phyloP scores from a whole-genome alignment of 2,888 invertebrate genomes.

The Nipponacmea schrenckii region DNA sequence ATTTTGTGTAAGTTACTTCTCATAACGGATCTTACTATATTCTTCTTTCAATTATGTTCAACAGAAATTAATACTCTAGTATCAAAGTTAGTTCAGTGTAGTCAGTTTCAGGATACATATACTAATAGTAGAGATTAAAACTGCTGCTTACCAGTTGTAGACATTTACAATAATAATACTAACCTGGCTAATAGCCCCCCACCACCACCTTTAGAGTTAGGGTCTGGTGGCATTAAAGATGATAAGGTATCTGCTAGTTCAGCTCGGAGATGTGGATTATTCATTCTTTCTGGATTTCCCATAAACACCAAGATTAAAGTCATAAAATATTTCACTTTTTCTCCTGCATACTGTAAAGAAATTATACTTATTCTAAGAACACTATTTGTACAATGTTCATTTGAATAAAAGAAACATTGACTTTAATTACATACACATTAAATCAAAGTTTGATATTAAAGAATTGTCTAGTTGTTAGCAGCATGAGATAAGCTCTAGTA shows the following conservation, averaged over 20 bases:
- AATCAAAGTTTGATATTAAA: too few relatives aligned
- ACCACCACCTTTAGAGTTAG: slow-evolving; percentile 13
- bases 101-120: too few relatives aligned
- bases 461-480: too few relatives aligned
- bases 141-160: background rate
- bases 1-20: too few relatives aligned
- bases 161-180: background rate
- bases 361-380: background rate
- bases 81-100: too few relatives aligned
- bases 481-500: too few relatives aligned
- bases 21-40: too few relatives aligned
- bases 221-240: slow-evolving; percentile 77
- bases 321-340: slow-evolving; percentile 66
- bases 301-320: slow-evolving; percentile 84
- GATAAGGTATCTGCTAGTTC: slow-evolving; percentile 89
- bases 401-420: background rate
- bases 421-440: slow-evolving; percentile 11
- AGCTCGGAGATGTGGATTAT: slow-evolving; percentile 93
- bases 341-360: slow-evolving; percentile 48
- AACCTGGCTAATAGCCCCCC: background rate
- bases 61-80: too few relatives aligned
- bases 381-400: background rate
- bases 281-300: slow-evolving; percentile 83
- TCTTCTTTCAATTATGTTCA: too few relatives aligned
- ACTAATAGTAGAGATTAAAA: too few relatives aligned